phyloP scores from a whole-genome alignment of 1,140 invertebrate genomes.

The Magallana ariakensis region DNA sequence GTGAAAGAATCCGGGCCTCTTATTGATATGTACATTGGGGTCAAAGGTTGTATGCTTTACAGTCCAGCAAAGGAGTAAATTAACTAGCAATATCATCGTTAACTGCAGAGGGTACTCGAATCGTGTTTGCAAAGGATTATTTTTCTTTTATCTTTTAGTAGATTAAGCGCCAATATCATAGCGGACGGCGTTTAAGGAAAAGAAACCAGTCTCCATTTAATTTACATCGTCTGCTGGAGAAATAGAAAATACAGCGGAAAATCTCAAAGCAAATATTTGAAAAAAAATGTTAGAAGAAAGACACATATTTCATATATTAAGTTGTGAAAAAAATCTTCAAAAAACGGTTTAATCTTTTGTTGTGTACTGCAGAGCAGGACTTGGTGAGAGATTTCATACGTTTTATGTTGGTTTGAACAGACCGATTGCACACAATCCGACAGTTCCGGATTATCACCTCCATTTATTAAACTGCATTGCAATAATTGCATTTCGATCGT shows the following conservation, averaged over 20 bases:
- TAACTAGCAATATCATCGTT: conserved; percentile 14
- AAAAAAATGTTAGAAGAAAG: background rate
- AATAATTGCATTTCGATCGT: too few species aligned
- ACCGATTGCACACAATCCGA: background rate
- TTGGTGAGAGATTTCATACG: conserved; percentile 5
- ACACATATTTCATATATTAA: conserved; percentile 11
- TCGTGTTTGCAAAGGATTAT: conserved; percentile 16
- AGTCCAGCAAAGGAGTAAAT: conserved; percentile 29
- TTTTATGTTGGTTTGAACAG: background rate
- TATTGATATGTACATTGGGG: conserved; percentile 23
- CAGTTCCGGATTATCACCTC: background rate
- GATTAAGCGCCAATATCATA: conserved; percentile 6
- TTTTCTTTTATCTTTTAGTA: conserved; percentile 22
- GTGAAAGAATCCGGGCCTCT: background rate
- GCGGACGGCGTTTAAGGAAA: background rate
- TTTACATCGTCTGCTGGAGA: background rate
- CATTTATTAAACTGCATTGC: background rate
- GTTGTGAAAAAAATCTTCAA: background rate
- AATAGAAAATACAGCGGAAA: conserved; percentile 1
- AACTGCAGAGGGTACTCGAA: conserved; percentile 31
- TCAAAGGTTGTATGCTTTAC: conserved; percentile 9
- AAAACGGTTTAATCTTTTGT: background rate
- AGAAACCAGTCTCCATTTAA: conserved; percentile 31
- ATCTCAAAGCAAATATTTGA: conserved; percentile 31
- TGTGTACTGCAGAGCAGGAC: background rate